Percentiles rank a stretch among this genome's conserved stretches.
Evolutionary conservation across 2,113 vertebrate species (phyloP).

Genomic region (Fulica atra): DNA sequence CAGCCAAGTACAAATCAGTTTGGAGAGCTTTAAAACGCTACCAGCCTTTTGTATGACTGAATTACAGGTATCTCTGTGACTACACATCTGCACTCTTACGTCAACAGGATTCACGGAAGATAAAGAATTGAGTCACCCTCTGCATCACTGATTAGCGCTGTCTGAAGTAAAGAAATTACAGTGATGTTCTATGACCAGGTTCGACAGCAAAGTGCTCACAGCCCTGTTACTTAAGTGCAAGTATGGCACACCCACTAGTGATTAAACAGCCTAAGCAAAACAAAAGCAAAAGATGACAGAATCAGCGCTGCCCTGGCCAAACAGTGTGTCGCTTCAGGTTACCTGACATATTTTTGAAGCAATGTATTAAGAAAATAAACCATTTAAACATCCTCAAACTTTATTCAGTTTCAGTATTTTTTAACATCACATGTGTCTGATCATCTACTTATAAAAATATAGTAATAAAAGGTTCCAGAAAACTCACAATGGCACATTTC

Average conservation of each 20-base stretch:
- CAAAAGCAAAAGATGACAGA: background rate
- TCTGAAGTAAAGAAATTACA: background rate
- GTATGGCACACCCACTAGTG: background rate
- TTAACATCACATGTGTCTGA: background rate
- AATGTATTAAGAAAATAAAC: background rate
- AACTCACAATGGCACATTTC: background rate
- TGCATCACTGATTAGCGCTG: background rate
- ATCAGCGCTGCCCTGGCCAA: background rate
- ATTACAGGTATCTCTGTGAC: background rate
- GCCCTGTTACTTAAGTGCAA: background rate
- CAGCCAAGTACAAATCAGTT: background rate
- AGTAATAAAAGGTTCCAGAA: background rate
- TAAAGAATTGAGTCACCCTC: constrained; percentile 39
- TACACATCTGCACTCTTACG: background rate
- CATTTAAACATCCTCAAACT: background rate
- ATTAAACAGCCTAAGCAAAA: background rate
- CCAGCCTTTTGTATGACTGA: background rate
- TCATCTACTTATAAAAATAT: background rate
- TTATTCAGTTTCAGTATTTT: background rate
- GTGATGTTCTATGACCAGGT: background rate
- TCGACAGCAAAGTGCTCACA: background rate
- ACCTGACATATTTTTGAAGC: background rate
- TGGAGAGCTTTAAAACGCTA: background rate
- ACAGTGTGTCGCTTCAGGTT: background rate
- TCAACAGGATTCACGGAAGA: background rate